Conservation (phyloP, 2,113 vertebrate genomes). For the Trogon surrucura region DNA sequence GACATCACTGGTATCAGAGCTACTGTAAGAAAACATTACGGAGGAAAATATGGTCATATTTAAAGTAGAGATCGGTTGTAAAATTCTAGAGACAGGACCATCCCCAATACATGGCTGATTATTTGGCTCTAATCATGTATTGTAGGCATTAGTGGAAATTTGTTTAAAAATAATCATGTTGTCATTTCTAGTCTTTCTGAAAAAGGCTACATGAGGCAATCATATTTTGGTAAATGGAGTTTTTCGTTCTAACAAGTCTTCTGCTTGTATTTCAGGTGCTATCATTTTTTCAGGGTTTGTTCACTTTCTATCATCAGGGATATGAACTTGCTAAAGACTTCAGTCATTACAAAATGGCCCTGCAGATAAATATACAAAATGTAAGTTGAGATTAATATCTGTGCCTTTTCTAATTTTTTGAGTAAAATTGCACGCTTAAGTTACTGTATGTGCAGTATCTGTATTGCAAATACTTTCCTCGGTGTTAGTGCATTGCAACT, state of each 20-base stretch:
- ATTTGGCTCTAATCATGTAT: neutral
- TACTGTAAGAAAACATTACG: neutral
- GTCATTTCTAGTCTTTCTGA: neutral
- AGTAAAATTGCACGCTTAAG: fast-evolving
- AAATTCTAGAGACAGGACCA: neutral
- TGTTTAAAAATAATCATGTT: neutral
- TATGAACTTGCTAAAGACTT: constrained; percentile 98
- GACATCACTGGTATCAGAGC: neutral
- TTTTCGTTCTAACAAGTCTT: neutral
- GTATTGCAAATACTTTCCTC: neutral
- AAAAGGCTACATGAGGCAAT: neutral
- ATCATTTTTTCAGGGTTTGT: constrained; percentile 97
- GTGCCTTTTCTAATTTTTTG: neutral
- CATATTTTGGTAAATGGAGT: neutral
- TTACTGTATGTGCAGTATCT: neutral
- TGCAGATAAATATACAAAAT: constrained; percentile 99
- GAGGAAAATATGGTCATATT: neutral
- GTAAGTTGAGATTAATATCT: constrained; percentile 78
- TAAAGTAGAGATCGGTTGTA: neutral
- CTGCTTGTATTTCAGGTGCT: constrained; percentile 84
- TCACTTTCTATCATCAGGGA: constrained; percentile 98
- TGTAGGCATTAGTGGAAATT: neutral
- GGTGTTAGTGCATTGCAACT: neutral
- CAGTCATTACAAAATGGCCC: constrained; percentile 92
- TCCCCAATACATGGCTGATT: neutral